Evolutionary conservation across 1,140 invertebrate species (phyloP), one percentile per base, ranked within the genome.

Genomic region (Procambarus virginalis): DNA sequence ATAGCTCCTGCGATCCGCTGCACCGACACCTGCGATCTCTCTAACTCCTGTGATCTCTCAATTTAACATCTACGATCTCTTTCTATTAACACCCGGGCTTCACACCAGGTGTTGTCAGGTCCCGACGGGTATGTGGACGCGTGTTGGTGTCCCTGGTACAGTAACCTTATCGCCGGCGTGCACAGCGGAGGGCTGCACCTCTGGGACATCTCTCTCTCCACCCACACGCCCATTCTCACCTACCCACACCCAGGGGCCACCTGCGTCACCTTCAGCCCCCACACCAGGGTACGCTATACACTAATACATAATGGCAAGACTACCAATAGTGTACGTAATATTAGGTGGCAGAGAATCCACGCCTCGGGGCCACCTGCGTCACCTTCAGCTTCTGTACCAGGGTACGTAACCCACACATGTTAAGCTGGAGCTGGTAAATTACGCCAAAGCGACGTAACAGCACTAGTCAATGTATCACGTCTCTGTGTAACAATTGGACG

Each of bases 151-250:
- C 87, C 87, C 45, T 89, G 87, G 87, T 89, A 89, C 45, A 60
- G 75, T 45, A 89, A 89, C 75, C 73, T 89, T n/a, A 75, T 89
- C 4, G 87, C 87, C 9, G 76, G 79, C 20, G 87, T 89, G 14
- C 81, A 89, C 34, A 81, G 87, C 5, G 87, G 87, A 14, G 87
- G 87, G 17, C 81, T 89, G 14, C 80, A 89, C 75, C 79, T 89
- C 8, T 89, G 87, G 87, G 87, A 89, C 58, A 89, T 89, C 51
- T 89, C 87, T 10, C 81, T 89, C 49, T 89, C 87, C 81, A 89
- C 87, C 45, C 87, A 89, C 81, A 78, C 80, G 17, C 87, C 87
- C 55, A 84, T 83, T 22, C 81, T 89, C 34, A 49, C 46, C 46
- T 48, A 89, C 34, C n/a, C 51, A 2, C 17, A 76, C n/a, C 73